phyloP scores from a whole-genome alignment of 2,113 vertebrate species.

The Casuarius casuarius region DNA sequence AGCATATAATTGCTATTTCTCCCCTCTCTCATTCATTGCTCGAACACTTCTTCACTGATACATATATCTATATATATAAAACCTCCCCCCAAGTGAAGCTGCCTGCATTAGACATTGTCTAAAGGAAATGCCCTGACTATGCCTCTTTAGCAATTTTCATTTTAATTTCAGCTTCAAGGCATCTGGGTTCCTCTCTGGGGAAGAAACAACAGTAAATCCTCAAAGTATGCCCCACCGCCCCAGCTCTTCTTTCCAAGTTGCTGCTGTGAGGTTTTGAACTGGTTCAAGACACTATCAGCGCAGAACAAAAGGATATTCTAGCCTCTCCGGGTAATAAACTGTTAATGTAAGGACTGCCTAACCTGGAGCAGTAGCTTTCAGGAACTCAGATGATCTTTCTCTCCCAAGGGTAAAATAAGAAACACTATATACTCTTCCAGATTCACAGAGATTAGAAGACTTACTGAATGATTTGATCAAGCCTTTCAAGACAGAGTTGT shows the following conservation, averaged over 20 bases:
- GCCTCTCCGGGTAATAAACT: not conserved
- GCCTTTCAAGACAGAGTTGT: not conserved
- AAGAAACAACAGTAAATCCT: conserved; percentile 45
- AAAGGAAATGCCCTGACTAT: conserved; percentile 52
- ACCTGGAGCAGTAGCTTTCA: not conserved
- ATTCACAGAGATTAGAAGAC: conserved; percentile 2
- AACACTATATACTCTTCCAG: not conserved
- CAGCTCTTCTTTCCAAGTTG: conserved; percentile 4
- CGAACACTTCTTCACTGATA: not conserved
- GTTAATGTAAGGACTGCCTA: not conserved
- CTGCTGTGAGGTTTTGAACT: not conserved
- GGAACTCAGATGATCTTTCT: conserved; percentile 22
- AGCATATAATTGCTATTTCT: not conserved
- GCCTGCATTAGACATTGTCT: conserved; percentile 8
- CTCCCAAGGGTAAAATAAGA: not conserved
- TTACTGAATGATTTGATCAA: not conserved
- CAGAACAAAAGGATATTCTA: not conserved
- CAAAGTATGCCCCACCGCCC: not conserved
- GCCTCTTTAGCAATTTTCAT: conserved; percentile 60
- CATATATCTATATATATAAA: not conserved
- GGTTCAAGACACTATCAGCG: not conserved
- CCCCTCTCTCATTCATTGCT: not conserved
- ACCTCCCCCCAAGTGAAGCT: not conserved
- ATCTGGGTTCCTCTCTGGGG: conserved; percentile 46
- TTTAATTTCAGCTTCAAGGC: conserved; percentile 66